Evolutionary conservation across 2,888 invertebrate genomes (phyloP).

Genomic region (Morinoia aosen): DNA sequence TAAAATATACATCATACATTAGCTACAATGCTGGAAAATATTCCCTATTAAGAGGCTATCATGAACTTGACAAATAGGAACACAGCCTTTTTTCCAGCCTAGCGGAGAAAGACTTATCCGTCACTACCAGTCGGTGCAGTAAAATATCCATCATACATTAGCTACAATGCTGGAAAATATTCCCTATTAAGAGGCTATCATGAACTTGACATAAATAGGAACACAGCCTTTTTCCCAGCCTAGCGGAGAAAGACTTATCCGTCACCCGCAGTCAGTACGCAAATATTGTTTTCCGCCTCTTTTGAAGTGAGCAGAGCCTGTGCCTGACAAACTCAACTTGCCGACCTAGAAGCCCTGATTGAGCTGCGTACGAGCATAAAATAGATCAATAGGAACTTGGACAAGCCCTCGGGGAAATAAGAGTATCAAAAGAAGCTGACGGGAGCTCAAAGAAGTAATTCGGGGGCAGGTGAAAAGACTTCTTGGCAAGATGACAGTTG

Average conservation of each 20-base stretch:
- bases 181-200: neutral
- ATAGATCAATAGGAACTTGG: neutral
- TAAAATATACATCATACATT: neutral
- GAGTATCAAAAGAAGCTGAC: neutral
- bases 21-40: neutral
- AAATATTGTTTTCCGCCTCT: neutral
- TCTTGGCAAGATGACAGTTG: conserved; percentile 2
- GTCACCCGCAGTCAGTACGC: too few species aligned
- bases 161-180: neutral
- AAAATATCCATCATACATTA: neutral
- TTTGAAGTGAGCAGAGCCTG: neutral
- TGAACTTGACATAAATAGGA: too few species aligned
- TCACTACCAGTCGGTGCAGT: too few species aligned
- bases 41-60: neutral
- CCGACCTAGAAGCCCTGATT: neutral
- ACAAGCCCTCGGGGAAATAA: neutral
- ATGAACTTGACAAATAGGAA: neutral
- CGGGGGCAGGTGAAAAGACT: neutral
- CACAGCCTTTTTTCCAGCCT: neutral
- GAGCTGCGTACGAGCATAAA: neutral
- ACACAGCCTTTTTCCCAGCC: neutral
- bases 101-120: neutral
- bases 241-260: neutral
- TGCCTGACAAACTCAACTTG: neutral
- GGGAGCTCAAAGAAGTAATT: neutral